phyloP scores from a whole-genome alignment of 2,888 invertebrate genomes.

The Pristionchus fissidentatus region DNA sequence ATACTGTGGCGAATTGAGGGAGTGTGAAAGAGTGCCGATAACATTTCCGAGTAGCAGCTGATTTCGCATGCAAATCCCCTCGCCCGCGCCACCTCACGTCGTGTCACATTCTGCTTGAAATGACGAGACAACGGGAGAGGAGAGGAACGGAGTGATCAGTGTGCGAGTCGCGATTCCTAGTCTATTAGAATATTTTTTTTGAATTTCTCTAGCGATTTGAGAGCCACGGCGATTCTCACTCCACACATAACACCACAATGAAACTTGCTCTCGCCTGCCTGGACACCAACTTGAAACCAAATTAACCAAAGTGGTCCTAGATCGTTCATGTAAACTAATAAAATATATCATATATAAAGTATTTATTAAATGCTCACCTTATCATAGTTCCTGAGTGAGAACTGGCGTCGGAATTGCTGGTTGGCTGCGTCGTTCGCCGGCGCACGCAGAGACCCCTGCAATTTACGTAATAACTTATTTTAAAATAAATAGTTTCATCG shows the following conservation, averaged over 20 bases:
- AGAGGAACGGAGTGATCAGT: too few relatives aligned
- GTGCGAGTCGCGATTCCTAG: too few relatives aligned
- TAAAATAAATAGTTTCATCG: not conserved
- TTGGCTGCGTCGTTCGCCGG: conserved; percentile 57
- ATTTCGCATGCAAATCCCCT: conserved; percentile 32
- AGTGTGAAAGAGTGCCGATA: not conserved
- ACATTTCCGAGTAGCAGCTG: conserved; percentile 25
- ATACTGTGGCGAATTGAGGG: not conserved
- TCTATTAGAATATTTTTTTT: too few relatives aligned
- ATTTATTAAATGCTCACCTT: conserved; percentile 38
- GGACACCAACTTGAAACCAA: too few relatives aligned
- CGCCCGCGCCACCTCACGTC: not conserved
- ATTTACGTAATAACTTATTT: not conserved
- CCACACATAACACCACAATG: too few relatives aligned
- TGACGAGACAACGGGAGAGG: not conserved
- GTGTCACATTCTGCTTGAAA: not conserved
- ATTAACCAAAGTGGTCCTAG: not conserved
- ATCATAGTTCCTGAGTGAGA: conserved; percentile 75
- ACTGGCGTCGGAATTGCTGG: conserved; percentile 72
- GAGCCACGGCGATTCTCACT: too few relatives aligned
- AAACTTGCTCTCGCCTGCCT: too few relatives aligned
- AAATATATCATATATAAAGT: not conserved
- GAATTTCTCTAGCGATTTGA: too few relatives aligned
- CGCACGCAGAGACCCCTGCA: conserved; percentile 67
- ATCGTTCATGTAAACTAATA: not conserved